Conservation (phyloP, 2,888 invertebrate genomes). For the Spilosoma lubricipeda region DNA sequence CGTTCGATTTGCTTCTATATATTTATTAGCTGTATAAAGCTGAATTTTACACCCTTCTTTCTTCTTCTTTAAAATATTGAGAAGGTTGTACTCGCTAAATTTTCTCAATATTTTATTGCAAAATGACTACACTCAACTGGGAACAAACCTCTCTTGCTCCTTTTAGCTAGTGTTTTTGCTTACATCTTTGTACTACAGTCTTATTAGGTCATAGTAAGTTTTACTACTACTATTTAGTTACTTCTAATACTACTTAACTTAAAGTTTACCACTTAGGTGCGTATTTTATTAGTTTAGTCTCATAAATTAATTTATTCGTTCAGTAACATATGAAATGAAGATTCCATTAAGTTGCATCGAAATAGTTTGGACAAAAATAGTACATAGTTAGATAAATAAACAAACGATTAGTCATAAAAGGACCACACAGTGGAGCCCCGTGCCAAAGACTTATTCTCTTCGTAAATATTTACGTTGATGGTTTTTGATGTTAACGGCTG, state of each 20-base stretch:
- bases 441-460: conserved; percentile 29
- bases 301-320: neutral
- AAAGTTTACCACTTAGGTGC: neutral
- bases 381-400: conserved; percentile 36
- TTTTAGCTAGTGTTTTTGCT: too few species aligned
- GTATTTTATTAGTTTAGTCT: neutral
- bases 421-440: conserved; percentile 50
- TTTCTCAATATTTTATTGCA: too few species aligned
- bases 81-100: too few species aligned
- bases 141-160: too few species aligned
- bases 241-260: neutral
- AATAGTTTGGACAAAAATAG: conserved; percentile 34
- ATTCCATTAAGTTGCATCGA: neutral
- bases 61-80: too few species aligned
- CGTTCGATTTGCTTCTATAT: too few species aligned
- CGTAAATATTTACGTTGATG: conserved; percentile 64
- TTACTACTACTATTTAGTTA: too few species aligned
- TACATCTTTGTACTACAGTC: too few species aligned
- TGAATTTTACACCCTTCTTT: too few species aligned
- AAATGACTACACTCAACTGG: too few species aligned
- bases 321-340: neutral
- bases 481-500: conserved; percentile 54
- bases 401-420: conserved; percentile 51
- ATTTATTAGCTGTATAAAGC: too few species aligned
- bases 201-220: neutral